phyloP scores from a whole-genome alignment of 2,888 invertebrate species.

The Chymomyza amoena region DNA sequence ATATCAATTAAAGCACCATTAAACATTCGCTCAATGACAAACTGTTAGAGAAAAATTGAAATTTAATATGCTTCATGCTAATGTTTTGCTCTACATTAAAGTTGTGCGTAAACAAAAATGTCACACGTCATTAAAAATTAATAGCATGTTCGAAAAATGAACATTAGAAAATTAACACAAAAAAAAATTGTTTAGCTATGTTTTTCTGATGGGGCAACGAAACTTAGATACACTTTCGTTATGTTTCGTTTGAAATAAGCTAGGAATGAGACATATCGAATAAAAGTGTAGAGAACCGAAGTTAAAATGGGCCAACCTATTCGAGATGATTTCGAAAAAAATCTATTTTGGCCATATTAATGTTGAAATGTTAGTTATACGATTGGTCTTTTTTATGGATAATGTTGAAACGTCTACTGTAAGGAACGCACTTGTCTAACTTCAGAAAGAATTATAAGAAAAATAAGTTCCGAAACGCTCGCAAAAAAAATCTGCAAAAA shows the following conservation, averaged over 20 bases:
- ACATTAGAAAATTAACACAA: constrained; percentile 6
- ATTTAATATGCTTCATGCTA: constrained; percentile 55
- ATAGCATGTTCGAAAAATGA: constrained; percentile 46
- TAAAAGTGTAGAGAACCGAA: too few relatives aligned
- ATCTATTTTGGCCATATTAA: too few relatives aligned
- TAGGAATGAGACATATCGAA: too few relatives aligned
- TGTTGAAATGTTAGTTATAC: too few relatives aligned
- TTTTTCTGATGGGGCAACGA: constrained; percentile 4
- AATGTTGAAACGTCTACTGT: too few relatives aligned
- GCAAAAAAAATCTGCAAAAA: too few relatives aligned
- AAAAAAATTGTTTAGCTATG: constrained; percentile 25
- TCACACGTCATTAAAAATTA: constrained; percentile 60
- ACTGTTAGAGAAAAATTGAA: constrained; percentile 38
- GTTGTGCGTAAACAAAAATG: constrained; percentile 55
- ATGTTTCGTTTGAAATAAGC: constrained; percentile 14
- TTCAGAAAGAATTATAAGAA: too few relatives aligned
- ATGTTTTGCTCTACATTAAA: constrained; percentile 56
- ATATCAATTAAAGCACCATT: constrained; percentile 58
- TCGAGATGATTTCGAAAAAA: too few relatives aligned
- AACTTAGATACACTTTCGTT: constrained; percentile 36
- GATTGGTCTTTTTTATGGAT: too few relatives aligned
- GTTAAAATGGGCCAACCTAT: too few relatives aligned
- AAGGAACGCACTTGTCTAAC: too few relatives aligned
- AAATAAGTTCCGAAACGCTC: too few relatives aligned
- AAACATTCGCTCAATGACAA: constrained; percentile 48